A percentile compares a stretch with the other conserved stretches of the same genome.
phyloP scores from a whole-genome alignment of 2,113 vertebrate species.

The Speoplatyrhinus poulsoni region DNA sequence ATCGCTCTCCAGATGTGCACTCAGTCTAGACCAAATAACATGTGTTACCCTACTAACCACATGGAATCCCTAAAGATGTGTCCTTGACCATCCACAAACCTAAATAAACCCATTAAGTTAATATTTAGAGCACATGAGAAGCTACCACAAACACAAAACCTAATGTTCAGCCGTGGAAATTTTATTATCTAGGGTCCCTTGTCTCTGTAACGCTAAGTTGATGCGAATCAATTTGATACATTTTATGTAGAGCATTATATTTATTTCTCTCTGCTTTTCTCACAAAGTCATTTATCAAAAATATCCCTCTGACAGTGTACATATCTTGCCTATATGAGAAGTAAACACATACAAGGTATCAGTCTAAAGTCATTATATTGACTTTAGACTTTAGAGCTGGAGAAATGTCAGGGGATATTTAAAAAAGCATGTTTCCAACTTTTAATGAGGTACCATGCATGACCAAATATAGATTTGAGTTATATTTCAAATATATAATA shows the following conservation, averaged over 20 bases:
- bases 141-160: neutral
- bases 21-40: no score
- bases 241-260: neutral
- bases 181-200: neutral
- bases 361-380: no score
- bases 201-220: neutral
- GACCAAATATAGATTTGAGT: no score
- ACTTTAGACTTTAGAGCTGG: no score
- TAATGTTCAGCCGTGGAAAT: neutral
- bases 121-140: no score
- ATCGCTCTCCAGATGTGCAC: no score
- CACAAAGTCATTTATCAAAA: neutral
- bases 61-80: neutral
- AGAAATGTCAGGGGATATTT: neutral
- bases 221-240: neutral
- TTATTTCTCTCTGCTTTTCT: neutral
- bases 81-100: neutral
- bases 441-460: no score
- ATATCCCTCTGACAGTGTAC: neutral
- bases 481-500: no score
- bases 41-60: neutral
- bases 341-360: neutral
- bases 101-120: no score
- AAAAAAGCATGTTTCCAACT: neutral
- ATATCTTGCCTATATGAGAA: neutral